Conservation (phyloP, 2,888 invertebrate genomes). For the Stenodera caucasica region DNA sequence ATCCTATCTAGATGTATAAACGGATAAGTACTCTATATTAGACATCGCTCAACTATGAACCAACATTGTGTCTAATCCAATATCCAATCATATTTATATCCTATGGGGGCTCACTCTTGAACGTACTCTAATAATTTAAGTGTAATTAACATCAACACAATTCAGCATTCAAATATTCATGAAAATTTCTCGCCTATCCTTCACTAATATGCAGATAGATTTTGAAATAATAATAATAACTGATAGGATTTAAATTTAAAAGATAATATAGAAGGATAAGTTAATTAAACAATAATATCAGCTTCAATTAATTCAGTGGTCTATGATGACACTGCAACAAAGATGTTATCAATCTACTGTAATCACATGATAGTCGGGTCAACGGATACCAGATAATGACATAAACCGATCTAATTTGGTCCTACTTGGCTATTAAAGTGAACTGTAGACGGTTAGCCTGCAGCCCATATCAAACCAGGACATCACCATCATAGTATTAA, state of each 20-base stretch:
- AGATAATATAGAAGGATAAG: too few species aligned
- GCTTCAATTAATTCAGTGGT: constrained; percentile 46
- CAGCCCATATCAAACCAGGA: constrained; percentile 35
- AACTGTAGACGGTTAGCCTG: constrained; percentile 32
- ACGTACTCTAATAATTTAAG: too few species aligned
- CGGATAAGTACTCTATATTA: too few species aligned
- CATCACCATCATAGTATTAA: constrained; percentile 28
- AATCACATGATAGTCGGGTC: constrained; percentile 46
- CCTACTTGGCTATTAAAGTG: constrained; percentile 37
- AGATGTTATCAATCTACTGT: constrained; percentile 47
- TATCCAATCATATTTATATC: too few species aligned
- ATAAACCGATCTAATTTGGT: constrained; percentile 49
- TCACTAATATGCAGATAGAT: too few species aligned
- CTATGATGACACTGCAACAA: constrained; percentile 45
- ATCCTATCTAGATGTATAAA: background rate
- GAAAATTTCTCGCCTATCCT: background rate
- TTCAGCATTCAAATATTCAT: background rate
- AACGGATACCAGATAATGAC: constrained; percentile 46
- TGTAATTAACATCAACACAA: background rate
- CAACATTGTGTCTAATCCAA: too few species aligned
- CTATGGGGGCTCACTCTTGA: too few species aligned
- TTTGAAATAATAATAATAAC: too few species aligned
- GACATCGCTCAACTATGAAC: too few species aligned
- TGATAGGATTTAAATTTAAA: too few species aligned
- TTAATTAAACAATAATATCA: constrained; percentile 46